A percentile compares a stretch with the other conserved stretches of the same genome.
Conservation (phyloP, 2,113 vertebrate species). For the Tauraco erythrolophus region DNA sequence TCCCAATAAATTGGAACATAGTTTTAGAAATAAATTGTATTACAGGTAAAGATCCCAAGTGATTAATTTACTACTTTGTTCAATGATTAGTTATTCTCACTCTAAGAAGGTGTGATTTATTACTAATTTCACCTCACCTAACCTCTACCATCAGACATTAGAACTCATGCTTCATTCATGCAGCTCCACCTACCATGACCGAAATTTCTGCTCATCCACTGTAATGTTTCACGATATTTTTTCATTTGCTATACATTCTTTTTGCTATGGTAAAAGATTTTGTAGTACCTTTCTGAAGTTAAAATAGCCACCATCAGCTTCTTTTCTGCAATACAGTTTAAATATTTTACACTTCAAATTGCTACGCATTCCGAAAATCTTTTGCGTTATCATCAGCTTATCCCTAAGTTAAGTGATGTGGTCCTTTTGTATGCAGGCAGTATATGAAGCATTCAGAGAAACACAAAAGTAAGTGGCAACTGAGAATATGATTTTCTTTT, state of each 20-base stretch:
- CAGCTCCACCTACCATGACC: background rate
- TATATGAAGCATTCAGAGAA: background rate
- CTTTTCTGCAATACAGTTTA: background rate
- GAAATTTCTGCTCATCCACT: background rate
- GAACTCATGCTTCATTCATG: background rate
- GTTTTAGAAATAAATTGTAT: constrained; percentile 4
- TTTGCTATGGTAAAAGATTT: background rate
- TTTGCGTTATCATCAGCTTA: background rate
- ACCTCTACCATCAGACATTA: background rate
- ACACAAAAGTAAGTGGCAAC: background rate
- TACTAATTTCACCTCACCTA: background rate
- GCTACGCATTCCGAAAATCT: background rate
- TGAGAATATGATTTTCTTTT: background rate
- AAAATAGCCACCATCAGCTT: background rate
- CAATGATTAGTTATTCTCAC: constrained; percentile 19
- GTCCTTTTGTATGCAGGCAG: background rate
- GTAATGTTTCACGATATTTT: background rate
- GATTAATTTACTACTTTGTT: constrained; percentile 30
- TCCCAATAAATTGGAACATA: background rate
- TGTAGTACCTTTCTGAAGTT: background rate
- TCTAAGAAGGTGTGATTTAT: constrained; percentile 15
- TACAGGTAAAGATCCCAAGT: background rate
- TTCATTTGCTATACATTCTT: background rate
- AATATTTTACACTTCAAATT: background rate
- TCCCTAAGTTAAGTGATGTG: background rate